Evolutionary conservation across 1,140 invertebrate genomes (phyloP).

Genomic region (Teleogryllus occipitalis): DNA sequence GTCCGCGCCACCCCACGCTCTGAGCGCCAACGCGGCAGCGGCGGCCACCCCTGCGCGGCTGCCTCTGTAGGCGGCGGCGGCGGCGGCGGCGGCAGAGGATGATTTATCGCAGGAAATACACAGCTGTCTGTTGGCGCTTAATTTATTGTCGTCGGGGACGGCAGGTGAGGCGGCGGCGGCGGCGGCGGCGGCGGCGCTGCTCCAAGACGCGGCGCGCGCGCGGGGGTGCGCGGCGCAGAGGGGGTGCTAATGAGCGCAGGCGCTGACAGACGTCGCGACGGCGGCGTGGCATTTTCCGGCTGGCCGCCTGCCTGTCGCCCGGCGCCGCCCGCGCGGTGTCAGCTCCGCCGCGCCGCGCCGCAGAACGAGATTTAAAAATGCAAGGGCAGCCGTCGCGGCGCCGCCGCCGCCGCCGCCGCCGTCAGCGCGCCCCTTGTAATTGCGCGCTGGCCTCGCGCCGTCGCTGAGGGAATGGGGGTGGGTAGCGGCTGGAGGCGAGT

Average conservation of each 20-base stretch:
- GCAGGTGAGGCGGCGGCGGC: no score
- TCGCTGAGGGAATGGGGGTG: neutral
- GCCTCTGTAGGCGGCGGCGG: neutral
- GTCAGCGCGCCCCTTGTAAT: neutral
- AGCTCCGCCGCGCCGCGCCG: neutral
- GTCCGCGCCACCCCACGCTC: no score
- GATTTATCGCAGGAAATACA: constrained; percentile 4
- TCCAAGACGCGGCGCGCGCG: neutral
- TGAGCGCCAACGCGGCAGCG: neutral
- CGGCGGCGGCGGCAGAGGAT: neutral
- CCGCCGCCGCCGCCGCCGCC: no score
- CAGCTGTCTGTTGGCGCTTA: constrained; percentile 3
- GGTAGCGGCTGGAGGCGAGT: neutral
- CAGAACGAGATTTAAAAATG: neutral
- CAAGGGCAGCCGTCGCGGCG: neutral
- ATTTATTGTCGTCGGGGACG: constrained; percentile 3
- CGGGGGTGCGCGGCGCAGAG: no score
- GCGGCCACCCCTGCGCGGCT: neutral
- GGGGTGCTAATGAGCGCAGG: neutral
- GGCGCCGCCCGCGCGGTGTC: no score
- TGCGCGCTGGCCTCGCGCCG: neutral
- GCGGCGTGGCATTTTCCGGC: no score
- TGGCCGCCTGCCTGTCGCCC: no score
- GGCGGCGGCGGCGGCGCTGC: neutral
- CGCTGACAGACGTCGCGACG: neutral